These are phyloP conservation scores for Clanis bilineata DNA, from an alignment of 2,888 invertebrate species.

Conservation along the genomic window DNA sequence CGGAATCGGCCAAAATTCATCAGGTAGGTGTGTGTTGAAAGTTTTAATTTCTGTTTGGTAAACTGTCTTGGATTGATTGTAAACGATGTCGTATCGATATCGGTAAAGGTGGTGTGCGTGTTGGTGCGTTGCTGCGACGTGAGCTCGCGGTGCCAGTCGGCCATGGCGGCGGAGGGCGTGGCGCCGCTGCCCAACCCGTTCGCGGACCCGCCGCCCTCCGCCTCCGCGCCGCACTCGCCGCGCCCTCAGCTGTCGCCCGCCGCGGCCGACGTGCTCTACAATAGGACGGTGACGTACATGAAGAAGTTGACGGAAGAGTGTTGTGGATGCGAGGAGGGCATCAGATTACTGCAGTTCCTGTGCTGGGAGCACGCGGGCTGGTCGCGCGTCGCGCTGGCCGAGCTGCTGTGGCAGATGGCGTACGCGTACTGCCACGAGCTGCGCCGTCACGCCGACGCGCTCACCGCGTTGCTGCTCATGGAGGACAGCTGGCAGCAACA, in stretches of 20 bases:
- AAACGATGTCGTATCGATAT: not conserved
- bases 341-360: conserved; percentile 94
- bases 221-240: conserved; percentile 32
- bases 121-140: conserved; percentile 96
- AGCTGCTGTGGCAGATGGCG: conserved; percentile 94
- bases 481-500: conserved; percentile 98
- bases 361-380: conserved; percentile 99
- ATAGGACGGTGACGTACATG: conserved; percentile 90
- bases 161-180: conserved; percentile 73
- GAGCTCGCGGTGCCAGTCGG: conserved; percentile 84
- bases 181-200: conserved; percentile 85
- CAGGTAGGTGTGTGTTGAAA: conserved; percentile 79
- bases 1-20: conserved; percentile 96
- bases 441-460: conserved; percentile 94
- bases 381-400: conserved; percentile 93
- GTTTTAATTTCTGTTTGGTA: not conserved
- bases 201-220: conserved; percentile 85
- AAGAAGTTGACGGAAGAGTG: conserved; percentile 98
- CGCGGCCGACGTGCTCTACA: conserved; percentile 92
- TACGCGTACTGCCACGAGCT: conserved; percentile 97
- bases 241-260: conserved; percentile 71
- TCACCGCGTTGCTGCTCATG: conserved; percentile 92
- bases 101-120: conserved; percentile 87
- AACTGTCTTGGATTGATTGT: not conserved
- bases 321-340: conserved; percentile 94